Base-by-base conservation (phyloP, 2,888 invertebrate species). In the Scelioninae gen. 1 region DNA sequence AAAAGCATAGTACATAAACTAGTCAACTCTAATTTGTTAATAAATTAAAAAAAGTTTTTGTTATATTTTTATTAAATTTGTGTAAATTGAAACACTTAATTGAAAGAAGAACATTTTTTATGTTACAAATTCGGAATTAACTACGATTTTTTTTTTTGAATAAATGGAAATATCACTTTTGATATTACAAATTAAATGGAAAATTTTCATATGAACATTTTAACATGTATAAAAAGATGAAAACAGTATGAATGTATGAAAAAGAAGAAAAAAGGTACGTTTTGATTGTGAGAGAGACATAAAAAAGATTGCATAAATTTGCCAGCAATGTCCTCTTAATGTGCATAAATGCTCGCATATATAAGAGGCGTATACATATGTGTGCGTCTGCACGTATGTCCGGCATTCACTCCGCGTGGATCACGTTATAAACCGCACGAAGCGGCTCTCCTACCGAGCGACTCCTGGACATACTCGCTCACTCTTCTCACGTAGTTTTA, bases 401-500 rank as follows among this genome's bases (percentile, higher is more conserved):
- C 66, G 60, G 79, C 72, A 72, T 79, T 80, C 76, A 62, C 72
- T 79, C 53, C 74, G 56, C 69, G 69, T 45, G 65, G 71, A 76
- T 80, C 69, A 77, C 83, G 74, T 74, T 78, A 74, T 80, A 66
- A 82, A 72, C 78, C 77, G 71, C 78, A 71, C 81, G 74, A 60
- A 60, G 60, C 68, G 49, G 80, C 80, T 75, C 69, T 69, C 74
- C 68, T 68, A 80, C 74, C 74, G 74, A 80, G 79, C 81, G 76
- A 76, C 82, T 82, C 77, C 77, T 82, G 76, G 81, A 62, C 81
- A 53, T 72, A 62, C 65, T 83, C 72, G 34, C 68, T 63, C 68
- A 62, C 77, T 76, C 80, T 47, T 80, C 77, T 81, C 83, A 75
- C 85, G 79, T 83, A 80, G 69, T 78, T 71, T 69, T 47, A 65